Conservation (phyloP, 2,797 vertebrate genomes). For the Catharus ustulatus region DNA sequence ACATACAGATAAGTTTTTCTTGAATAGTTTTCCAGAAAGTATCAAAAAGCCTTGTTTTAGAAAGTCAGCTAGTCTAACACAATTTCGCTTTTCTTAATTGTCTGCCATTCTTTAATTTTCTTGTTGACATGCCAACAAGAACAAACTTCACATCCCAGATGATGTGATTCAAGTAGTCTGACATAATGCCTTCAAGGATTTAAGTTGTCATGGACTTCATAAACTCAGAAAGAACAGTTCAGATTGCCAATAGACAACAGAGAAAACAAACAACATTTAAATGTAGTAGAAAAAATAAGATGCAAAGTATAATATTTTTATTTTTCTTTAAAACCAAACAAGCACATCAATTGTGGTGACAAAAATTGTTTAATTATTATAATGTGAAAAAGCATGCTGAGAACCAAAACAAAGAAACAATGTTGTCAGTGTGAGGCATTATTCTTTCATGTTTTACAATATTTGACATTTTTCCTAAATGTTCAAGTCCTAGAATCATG, state of each 20-base stretch:
- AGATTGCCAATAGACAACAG: neutral
- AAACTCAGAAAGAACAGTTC: slow-evolving; percentile 1
- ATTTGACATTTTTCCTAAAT: neutral
- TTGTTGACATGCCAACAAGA: slow-evolving; percentile 40
- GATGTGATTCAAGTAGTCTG: slow-evolving; percentile 4
- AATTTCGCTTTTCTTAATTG: slow-evolving; percentile 52
- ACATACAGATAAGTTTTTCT: neutral
- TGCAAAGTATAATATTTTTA: neutral
- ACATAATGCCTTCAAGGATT: slow-evolving; percentile 12
- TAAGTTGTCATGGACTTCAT: neutral
- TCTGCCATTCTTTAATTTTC: slow-evolving; percentile 50
- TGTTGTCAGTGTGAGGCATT: neutral
- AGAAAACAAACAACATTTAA: neutral
- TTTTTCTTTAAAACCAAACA: neutral
- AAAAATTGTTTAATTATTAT: neutral
- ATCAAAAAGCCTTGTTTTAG: slow-evolving; percentile 18
- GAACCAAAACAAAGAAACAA: neutral
- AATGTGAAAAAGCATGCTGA: neutral
- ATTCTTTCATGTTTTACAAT: neutral
- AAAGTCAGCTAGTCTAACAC: slow-evolving; percentile 17
- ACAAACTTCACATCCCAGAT: slow-evolving; percentile 56
- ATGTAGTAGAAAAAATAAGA: neutral
- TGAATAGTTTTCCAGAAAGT: neutral
- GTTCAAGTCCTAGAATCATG: neutral
- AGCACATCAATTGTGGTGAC: neutral